phyloP scores from a whole-genome alignment of 2,113 vertebrate genomes.

The Sceloporus undulatus region DNA sequence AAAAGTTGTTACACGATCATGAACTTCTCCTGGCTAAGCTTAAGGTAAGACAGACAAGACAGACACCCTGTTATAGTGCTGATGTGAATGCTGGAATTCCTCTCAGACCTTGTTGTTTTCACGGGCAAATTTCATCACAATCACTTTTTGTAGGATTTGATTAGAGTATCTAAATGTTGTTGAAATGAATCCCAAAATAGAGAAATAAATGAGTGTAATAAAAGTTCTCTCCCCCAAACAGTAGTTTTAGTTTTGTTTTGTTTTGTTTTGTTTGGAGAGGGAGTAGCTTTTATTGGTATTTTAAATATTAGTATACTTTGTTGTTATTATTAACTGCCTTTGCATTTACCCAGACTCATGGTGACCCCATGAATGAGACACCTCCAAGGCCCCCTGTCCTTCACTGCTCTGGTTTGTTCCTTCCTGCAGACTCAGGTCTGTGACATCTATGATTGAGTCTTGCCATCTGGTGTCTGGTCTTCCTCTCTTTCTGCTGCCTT shows the following conservation, averaged over 20 bases:
- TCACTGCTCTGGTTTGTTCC: no score
- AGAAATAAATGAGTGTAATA: background rate
- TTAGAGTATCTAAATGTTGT: background rate
- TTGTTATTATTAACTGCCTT: no score
- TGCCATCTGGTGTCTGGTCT: no score
- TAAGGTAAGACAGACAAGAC: constrained; percentile 80
- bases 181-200: background rate
- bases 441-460: no score
- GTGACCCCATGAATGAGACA: no score
- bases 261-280: no score
- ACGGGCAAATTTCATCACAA: background rate
- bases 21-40: constrained; percentile 88
- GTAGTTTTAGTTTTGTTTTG: background rate
- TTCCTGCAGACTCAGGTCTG: no score
- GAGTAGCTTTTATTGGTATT: background rate
- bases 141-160: background rate
- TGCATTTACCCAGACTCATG: no score
- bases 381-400: no score
- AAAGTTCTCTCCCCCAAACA: background rate
- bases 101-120: background rate
- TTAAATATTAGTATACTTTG: no score
- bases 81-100: background rate
- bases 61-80: background rate
- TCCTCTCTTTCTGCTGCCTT: no score
- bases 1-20: constrained; percentile 86